A percentile compares a stretch with the other conserved stretches of the same genome.
Conservation (phyloP, 2,888 invertebrate genomes). For the Nezara viridula region DNA sequence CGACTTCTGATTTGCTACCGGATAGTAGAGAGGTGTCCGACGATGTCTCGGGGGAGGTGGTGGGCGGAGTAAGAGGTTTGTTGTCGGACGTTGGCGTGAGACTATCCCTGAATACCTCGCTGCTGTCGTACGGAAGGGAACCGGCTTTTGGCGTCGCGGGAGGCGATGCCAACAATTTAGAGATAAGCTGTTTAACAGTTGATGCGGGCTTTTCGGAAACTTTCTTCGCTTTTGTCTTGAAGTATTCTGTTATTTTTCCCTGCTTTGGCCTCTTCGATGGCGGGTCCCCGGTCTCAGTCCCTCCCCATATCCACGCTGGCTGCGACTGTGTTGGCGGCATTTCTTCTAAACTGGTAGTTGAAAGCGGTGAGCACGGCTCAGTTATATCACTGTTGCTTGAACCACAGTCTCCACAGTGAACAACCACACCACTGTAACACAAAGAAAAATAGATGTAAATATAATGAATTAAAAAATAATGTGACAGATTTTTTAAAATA, state of each 20-base stretch:
- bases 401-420: slow-evolving; percentile 78
- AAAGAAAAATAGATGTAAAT: slow-evolving; percentile 65
- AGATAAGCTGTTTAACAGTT: slow-evolving; percentile 54
- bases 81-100: slow-evolving; percentile 69
- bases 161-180: slow-evolving; percentile 47
- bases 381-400: slow-evolving; percentile 86
- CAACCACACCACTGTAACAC: slow-evolving; percentile 85
- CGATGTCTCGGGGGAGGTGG: slow-evolving; percentile 63
- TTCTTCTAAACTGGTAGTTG: slow-evolving; percentile 71
- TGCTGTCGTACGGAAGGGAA: background rate
- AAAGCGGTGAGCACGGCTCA: slow-evolving; percentile 88
- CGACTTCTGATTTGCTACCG: slow-evolving; percentile 67
- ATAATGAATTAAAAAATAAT: background rate
- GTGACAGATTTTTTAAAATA: too few relatives aligned
- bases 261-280: slow-evolving; percentile 62
- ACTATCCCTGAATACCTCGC: slow-evolving; percentile 22
- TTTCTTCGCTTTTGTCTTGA: slow-evolving; percentile 84
- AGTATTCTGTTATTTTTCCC: slow-evolving; percentile 83
- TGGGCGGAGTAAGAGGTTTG: slow-evolving; percentile 67
- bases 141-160: slow-evolving; percentile 11
- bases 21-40: slow-evolving; percentile 64
- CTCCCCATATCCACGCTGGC: slow-evolving; percentile 63
- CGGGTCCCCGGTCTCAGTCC: slow-evolving; percentile 50
- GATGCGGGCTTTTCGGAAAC: slow-evolving; percentile 40
- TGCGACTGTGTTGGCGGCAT: slow-evolving; percentile 65